Conservation (phyloP, 2,797 vertebrate genomes). For the Smutsia gigantea region DNA sequence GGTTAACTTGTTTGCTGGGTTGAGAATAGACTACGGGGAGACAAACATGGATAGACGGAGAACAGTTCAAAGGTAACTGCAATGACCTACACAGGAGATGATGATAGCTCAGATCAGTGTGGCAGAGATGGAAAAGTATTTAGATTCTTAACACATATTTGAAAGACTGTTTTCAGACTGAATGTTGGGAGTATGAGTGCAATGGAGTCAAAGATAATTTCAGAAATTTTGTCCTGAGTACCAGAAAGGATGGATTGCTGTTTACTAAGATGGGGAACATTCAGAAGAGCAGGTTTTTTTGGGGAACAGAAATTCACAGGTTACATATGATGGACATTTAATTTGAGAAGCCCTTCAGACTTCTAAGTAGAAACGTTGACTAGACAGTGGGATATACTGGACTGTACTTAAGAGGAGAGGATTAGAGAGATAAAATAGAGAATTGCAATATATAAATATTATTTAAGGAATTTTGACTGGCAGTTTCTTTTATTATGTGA, state of each 20-base stretch:
- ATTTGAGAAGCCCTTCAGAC: background rate
- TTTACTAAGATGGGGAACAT: background rate
- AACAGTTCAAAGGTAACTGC: background rate
- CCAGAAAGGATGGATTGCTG: background rate
- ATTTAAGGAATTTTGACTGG: background rate
- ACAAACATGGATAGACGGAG: background rate
- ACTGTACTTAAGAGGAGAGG: background rate
- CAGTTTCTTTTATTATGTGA: background rate
- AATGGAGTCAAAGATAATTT: background rate
- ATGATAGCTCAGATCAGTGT: background rate
- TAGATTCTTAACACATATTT: background rate
- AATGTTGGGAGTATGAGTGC: background rate
- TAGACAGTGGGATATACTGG: background rate
- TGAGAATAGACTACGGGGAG: background rate
- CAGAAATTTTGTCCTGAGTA: background rate
- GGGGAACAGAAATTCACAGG: background rate
- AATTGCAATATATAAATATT: background rate
- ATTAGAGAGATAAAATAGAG: background rate
- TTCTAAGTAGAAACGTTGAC: background rate
- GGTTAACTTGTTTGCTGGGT: background rate
- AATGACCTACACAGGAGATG: background rate
- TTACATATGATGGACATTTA: background rate
- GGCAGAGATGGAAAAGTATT: background rate
- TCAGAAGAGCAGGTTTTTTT: background rate
- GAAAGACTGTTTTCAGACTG: background rate